A percentile compares a stretch with the other conserved stretches of the same genome.
Conservation (phyloP, 2,797 vertebrate genomes). For the Coreius guichenoti region DNA sequence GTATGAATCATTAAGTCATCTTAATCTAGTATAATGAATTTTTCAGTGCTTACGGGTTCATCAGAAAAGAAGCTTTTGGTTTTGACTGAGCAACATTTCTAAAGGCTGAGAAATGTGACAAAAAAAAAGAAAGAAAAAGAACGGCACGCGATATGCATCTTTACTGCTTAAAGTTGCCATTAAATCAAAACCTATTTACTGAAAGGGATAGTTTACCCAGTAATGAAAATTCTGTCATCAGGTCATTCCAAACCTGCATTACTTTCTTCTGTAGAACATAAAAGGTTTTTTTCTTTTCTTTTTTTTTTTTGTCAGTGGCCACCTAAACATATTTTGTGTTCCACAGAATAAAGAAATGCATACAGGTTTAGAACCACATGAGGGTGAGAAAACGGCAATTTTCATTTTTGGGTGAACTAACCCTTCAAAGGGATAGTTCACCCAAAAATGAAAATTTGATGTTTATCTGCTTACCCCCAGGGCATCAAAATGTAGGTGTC, state of each 20-base stretch:
- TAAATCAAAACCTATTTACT: not conserved
- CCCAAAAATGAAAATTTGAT: no score
- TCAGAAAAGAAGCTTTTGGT: not conserved
- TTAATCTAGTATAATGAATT: not conserved
- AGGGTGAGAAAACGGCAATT: not conserved
- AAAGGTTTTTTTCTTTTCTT: no score
- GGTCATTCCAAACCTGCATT: no score
- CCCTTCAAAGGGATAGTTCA: no score
- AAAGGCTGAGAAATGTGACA: not conserved
- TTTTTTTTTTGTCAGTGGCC: no score
- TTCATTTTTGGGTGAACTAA: not conserved
- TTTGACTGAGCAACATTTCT: not conserved
- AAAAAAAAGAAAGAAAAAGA: no score
- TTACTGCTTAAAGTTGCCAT: not conserved
- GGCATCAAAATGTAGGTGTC: no score
- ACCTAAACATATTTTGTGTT: not conserved
- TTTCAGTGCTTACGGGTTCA: fast-evolving
- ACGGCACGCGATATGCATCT: not conserved
- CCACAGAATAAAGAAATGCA: not conserved
- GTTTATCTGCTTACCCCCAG: no score
- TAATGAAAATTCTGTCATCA: no score
- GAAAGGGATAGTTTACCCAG: not conserved
- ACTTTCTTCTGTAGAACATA: not conserved
- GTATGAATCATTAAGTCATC: not conserved
- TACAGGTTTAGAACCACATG: not conserved